Evolutionary conservation across 2,113 vertebrate genomes (phyloP).

Genomic region (Hemichromis elongatus): DNA sequence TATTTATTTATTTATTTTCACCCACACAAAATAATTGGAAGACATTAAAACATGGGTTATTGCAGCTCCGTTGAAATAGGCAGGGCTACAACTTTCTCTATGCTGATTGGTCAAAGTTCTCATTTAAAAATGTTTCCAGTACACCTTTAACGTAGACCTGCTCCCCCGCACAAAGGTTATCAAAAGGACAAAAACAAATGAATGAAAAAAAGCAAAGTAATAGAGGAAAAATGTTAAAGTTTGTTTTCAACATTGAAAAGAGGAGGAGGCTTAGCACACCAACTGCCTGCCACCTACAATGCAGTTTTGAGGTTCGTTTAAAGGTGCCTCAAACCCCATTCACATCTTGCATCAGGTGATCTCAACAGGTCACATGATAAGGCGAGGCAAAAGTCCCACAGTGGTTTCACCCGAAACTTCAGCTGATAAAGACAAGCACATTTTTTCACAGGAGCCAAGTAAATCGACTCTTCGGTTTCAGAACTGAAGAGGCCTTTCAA

Average conservation of each 20-base stretch:
- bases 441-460: not conserved
- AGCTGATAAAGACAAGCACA: not conserved
- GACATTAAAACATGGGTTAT: not conserved
- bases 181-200: not conserved
- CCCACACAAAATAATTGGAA: not conserved
- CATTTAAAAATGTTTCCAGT: not conserved
- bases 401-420: not conserved
- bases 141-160: not conserved
- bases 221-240: not conserved
- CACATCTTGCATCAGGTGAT: not conserved
- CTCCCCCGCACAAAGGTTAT: not conserved
- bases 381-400: not conserved
- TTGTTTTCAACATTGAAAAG: accelerated
- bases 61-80: not conserved
- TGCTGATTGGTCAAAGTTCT: conserved; percentile 5
- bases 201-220: not conserved
- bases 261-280: not conserved
- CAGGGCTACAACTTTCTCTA: not conserved
- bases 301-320: not conserved
- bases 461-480: not conserved
- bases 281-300: not conserved
- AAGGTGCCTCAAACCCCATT: not conserved
- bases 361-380: not conserved
- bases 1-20: not conserved
- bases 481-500: not conserved